Evolutionary conservation across 1,140 invertebrate genomes (phyloP).

Genomic region (Oryctes rhinoceros): DNA sequence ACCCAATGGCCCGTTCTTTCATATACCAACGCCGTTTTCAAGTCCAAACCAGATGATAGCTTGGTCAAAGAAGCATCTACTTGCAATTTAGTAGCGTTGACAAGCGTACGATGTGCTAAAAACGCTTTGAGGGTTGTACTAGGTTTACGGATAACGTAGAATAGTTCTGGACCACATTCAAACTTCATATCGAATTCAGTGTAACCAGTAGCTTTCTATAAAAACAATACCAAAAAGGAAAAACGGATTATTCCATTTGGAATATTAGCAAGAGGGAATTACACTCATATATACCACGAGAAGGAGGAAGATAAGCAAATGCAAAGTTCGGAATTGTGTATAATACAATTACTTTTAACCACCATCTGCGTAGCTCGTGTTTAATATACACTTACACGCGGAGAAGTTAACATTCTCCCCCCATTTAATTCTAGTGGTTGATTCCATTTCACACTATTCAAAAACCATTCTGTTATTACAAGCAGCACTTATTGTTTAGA

Average conservation of each 20-base stretch:
- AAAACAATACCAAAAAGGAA: background rate
- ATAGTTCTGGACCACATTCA: constrained; percentile 62
- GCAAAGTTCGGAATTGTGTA: background rate
- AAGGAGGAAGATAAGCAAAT: background rate
- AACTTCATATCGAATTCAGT: constrained; percentile 65
- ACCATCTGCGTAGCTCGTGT: background rate
- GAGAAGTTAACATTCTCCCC: background rate
- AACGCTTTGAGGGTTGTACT: constrained; percentile 64
- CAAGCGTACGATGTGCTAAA: constrained; percentile 62
- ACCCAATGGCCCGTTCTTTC: constrained; percentile 61
- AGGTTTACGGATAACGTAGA: constrained; percentile 60
- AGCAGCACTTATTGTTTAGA: constrained; percentile 9
- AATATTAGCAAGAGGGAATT: background rate
- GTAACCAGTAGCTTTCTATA: constrained; percentile 65
- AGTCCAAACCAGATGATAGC: constrained; percentile 61
- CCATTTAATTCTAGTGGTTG: background rate
- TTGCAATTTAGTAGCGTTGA: constrained; percentile 53
- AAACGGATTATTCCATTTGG: background rate
- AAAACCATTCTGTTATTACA: constrained; percentile 15
- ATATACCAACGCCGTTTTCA: constrained; percentile 60
- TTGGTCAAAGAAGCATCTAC: constrained; percentile 50
- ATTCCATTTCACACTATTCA: constrained; percentile 10
- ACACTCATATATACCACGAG: background rate
- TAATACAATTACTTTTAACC: constrained; percentile 1
- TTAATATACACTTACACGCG: background rate